Evolutionary conservation across 2,888 invertebrate genomes (phyloP), one percentile per base, ranked within the genome.

Genomic region (Galerucella nymphaeae): DNA sequence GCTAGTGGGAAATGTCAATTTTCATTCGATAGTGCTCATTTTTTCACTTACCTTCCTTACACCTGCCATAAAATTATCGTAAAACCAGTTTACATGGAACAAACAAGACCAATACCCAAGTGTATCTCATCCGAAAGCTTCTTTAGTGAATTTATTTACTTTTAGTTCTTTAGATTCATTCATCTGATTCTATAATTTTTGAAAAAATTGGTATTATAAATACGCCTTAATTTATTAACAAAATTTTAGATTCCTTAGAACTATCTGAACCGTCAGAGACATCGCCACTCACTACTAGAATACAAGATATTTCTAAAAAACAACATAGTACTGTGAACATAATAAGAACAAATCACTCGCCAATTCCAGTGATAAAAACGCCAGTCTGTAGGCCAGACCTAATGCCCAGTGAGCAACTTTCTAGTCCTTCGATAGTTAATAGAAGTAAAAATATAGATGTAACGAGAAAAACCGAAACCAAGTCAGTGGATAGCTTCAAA

Each of bases 381-480:
- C 57, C 66, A 16, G 13, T 62, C 30, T 30, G 75, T 71, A 77
- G 62, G 72, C 75, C 79, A 55, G 81, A 82, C 20, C 67, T 81
- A 62, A 81, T 75, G 74, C 76, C 80, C 11, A 76, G 79, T 38
- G 81, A 82, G 67, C 82, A 83, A 71, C 75, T 85, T 63, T 84
- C 85, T 75, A 86, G 85, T 83, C 85, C 86, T 11, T 84, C 79
- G 14, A 75, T 84, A 72, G 83, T 84, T 41, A 81, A 79, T 66
- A 78, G 75, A 70, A 79, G 70, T 59, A 62, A 71, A 59, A 53
- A 61, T 59, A 58, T 71, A 23, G 74, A 70, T 57, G 57, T 11
- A 72, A 71, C 50, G 76, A 74, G 66, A 79, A 71, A 64, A 78
- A 38, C 76, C 75, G 76, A 75, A 68, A 57, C 23, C 41, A 59